phyloP scores from a whole-genome alignment of 2,113 vertebrate species.

The Montifringilla adamsi region DNA sequence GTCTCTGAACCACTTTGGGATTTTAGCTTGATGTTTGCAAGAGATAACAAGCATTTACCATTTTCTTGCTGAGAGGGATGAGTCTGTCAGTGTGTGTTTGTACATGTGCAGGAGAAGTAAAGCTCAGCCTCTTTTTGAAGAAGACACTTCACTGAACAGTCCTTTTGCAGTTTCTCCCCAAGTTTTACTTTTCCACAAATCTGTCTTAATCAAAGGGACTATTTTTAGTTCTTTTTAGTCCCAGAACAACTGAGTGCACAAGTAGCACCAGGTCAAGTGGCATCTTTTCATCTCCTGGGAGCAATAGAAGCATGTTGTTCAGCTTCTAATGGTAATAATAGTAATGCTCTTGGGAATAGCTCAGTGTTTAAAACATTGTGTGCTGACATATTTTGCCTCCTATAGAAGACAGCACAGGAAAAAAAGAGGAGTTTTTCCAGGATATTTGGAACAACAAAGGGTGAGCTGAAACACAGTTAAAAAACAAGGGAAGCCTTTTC shows the following conservation, averaged over 20 bases:
- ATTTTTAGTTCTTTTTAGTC: not conserved
- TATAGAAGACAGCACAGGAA: not conserved
- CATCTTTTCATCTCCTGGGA: not conserved
- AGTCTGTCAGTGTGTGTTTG: not conserved
- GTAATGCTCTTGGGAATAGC: not conserved
- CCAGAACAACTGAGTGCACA: not conserved
- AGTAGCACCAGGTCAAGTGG: not conserved
- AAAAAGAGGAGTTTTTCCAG: not conserved
- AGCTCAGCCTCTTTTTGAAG: not conserved
- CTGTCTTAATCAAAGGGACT: not conserved
- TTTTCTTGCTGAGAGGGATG: not conserved
- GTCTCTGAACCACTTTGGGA: not conserved
- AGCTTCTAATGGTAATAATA: not conserved
- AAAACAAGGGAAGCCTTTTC: not conserved
- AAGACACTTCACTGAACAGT: not conserved
- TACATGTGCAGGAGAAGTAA: not conserved
- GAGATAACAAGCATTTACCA: not conserved
- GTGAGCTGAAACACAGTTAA: not conserved
- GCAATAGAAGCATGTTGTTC: not conserved
- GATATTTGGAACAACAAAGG: not conserved
- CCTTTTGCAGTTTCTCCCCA: not conserved
- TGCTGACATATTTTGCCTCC: not conserved
- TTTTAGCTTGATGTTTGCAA: conserved; percentile 20
- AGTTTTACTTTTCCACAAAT: not conserved
- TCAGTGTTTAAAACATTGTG: not conserved